Percentiles rank a stretch among this genome's conserved stretches.
Conservation (phyloP, 2,113 vertebrate species). For the Anolis carolinensis region DNA sequence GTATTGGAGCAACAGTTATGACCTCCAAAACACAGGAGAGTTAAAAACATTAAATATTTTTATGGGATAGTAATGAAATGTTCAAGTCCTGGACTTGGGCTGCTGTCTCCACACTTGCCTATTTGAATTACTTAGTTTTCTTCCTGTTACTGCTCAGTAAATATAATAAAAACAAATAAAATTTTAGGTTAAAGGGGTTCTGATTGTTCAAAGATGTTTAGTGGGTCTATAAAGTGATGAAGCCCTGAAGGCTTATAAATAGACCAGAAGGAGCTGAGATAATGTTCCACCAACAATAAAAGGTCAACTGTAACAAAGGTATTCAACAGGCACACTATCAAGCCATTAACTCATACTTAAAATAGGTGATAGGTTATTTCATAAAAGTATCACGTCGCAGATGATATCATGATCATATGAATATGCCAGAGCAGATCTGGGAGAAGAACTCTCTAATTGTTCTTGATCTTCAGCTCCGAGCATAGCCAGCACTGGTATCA, state of each 20-base stretch:
- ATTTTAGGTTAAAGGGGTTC: constrained; percentile 37
- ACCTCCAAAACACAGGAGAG: not conserved
- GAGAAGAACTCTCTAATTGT: too few relatives aligned
- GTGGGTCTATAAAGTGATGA: constrained; percentile 20
- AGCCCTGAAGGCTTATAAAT: constrained; percentile 57
- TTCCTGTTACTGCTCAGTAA: constrained; percentile 42
- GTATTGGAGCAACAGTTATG: not conserved
- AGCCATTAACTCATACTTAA: not conserved
- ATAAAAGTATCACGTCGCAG: constrained; percentile 12
- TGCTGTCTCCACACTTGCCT: constrained; percentile 17
- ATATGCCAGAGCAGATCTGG: not conserved
- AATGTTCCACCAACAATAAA: constrained; percentile 23
- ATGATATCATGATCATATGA: not conserved
- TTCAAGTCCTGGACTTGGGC: constrained; percentile 14
- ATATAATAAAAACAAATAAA: constrained; percentile 50
- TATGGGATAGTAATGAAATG: constrained; percentile 32
- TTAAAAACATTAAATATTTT: constrained; percentile 33
- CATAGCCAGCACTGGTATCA: too few relatives aligned
- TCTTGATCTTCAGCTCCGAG: too few relatives aligned
- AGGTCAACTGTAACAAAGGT: constrained; percentile 41
- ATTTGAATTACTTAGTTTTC: constrained; percentile 6
- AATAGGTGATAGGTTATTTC: constrained; percentile 13
- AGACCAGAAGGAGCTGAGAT: constrained; percentile 35
- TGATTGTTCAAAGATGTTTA: constrained; percentile 39
- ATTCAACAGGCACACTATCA: constrained; percentile 7